Percentiles rank a stretch among this genome's conserved stretches.
phyloP scores from a whole-genome alignment of 2,797 vertebrate species.

The Sparus aurata region DNA sequence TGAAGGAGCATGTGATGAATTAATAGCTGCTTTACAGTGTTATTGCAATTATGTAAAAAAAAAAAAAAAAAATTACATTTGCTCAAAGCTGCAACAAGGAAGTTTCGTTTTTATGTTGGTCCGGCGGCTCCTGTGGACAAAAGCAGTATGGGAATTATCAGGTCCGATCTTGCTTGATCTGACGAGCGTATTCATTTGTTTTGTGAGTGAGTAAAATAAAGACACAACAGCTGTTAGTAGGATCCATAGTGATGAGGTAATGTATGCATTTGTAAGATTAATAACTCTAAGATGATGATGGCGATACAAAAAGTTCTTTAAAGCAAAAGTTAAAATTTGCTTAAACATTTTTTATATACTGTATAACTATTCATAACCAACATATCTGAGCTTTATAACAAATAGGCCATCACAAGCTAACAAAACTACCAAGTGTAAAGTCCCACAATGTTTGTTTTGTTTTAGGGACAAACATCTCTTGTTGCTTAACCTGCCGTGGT shows the following conservation, averaged over 20 bases:
- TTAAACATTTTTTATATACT: neutral
- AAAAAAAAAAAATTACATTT: neutral
- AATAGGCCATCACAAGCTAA: neutral
- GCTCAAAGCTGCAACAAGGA: neutral
- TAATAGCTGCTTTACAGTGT: neutral
- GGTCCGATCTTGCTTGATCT: too few relatives aligned
- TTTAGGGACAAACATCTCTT: conserved; percentile 2
- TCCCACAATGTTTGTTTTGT: neutral
- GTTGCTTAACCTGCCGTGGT: neutral
- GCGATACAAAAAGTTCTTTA: too few relatives aligned
- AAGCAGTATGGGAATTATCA: too few relatives aligned
- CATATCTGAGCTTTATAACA: conserved; percentile 1
- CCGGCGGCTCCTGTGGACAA: too few relatives aligned
- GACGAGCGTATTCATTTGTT: too few relatives aligned
- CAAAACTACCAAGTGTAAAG: neutral
- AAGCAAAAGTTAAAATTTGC: too few relatives aligned
- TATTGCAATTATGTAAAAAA: neutral
- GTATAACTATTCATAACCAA: neutral
- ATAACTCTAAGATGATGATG: too few relatives aligned
- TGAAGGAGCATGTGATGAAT: neutral
- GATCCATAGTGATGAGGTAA: too few relatives aligned
- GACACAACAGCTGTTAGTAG: too few relatives aligned
- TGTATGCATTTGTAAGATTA: too few relatives aligned
- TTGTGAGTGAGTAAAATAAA: too few relatives aligned
- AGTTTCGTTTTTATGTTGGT: too few relatives aligned